These are phyloP conservation scores for Dendronephthya gigantea DNA, from an alignment of 64 coral and sea anemone genomes.

Conservation along the genomic window DNA sequence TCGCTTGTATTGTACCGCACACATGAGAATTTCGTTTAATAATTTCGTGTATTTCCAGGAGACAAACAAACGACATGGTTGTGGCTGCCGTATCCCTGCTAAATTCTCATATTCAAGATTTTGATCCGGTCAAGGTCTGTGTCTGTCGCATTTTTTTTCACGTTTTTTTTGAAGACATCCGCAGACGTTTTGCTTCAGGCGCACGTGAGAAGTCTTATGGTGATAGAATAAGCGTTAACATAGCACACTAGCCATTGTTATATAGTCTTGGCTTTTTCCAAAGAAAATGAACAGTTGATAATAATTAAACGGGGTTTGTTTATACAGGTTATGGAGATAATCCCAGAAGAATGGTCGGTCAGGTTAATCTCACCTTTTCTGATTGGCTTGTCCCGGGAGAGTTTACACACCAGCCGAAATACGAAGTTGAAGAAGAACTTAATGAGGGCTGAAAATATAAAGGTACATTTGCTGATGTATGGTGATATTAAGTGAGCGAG, in stretches of 20 bases:
- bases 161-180: too few relatives aligned
- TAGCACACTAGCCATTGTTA: too few relatives aligned
- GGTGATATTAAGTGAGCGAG: too few relatives aligned
- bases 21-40: not conserved
- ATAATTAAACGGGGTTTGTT: not conserved
- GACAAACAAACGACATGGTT: slow-evolving; percentile 50
- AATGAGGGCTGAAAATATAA: slow-evolving; percentile 53
- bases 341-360: slow-evolving; percentile 86
- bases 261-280: too few relatives aligned
- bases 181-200: not conserved
- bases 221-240: too few relatives aligned
- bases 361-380: slow-evolving; percentile 68
- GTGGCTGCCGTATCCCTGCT: slow-evolving; percentile 60
- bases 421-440: slow-evolving; percentile 43
- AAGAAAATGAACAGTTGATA: too few relatives aligned
- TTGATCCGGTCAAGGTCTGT: slow-evolving; percentile 69
- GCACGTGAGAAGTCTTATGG: not conserved
- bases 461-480: slow-evolving; percentile 26
- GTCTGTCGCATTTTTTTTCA: too few relatives aligned
- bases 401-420: slow-evolving; percentile 68
- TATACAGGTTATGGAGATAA: slow-evolving; percentile 57
- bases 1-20: not conserved
- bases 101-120: slow-evolving; percentile 70
- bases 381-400: slow-evolving; percentile 65
- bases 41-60: not conserved